Evolutionary conservation across 2,797 vertebrate species (phyloP), one percentile per base, ranked within the genome.

Genomic region (Chloroceryle inda): DNA sequence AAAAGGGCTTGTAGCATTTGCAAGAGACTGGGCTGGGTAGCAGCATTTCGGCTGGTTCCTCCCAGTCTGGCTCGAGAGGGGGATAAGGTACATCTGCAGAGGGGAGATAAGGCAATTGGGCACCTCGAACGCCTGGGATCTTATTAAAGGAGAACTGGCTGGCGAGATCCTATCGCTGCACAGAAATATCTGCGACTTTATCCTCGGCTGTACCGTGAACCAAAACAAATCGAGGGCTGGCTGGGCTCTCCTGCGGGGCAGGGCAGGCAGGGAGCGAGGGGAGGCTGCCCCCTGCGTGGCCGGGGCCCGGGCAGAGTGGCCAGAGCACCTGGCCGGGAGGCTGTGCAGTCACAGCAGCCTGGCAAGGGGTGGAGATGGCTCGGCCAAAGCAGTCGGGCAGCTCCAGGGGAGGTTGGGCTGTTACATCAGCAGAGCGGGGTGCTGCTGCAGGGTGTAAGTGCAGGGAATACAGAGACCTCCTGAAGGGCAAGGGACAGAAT

Each of bases 71-170:
- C 13, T 13, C 23, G 42, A 72, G 18, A 86, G 69, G 24, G 9
- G 53, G 47, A 31, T 11, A 52, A 50, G 1, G 3, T 8, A 7
- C 55, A 69, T 66, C 83, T 97, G 96, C 91, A 79, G 84, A 45
- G 76, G 40, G 82, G 87, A 97, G 97, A 97, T 92, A 95, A 95
- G 92, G 80, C 40, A 63, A 80, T 61, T 7, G 8, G 21, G 63
- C 56, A 42, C 62, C 72, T 55, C 29, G 1, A 45, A 17, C 1
- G 19, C 64, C 87, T 6, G n/a, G 85, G 59, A 82, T 90, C 89
- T 89, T 52, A 73, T 94, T 89, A 91, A 72, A 75, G 69, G 75
- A 90, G 71, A 77, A 59, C 64, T n/a, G 74, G 42, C 61, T 81
- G 63, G 53, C 0, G 18, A 97, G 96, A 96, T 96, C 58, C 75